These are phyloP conservation scores for Drosophila kuntzei DNA, from an alignment of 2,888 invertebrate genomes.

Conservation along the genomic window DNA sequence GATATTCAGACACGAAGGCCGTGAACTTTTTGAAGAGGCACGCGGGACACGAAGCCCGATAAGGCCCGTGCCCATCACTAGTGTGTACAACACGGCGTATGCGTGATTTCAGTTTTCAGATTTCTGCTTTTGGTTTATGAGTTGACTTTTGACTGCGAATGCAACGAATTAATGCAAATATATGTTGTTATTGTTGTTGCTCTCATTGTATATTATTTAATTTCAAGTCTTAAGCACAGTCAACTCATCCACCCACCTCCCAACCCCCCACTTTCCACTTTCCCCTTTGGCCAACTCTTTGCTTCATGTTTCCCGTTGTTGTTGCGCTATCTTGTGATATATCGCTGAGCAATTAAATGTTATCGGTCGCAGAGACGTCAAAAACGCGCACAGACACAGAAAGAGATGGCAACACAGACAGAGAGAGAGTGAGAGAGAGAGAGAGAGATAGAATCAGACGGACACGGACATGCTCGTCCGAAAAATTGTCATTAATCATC, in stretches of 20 bases:
- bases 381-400: constrained; percentile 26
- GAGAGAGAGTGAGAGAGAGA: constrained; percentile 14
- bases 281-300: neutral
- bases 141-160: constrained; percentile 34
- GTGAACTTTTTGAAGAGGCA: too few species aligned
- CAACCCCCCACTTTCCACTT: neutral
- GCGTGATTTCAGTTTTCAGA: constrained; percentile 56
- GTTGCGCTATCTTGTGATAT: constrained; percentile 72
- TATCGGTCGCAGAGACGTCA: constrained; percentile 71
- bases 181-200: constrained; percentile 9
- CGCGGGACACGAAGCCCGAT: too few species aligned
- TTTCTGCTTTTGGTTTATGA: constrained; percentile 38
- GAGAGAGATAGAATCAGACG: constrained; percentile 35
- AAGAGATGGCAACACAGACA: constrained; percentile 23
- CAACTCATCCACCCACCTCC: neutral
- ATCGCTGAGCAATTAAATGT: constrained; percentile 77
- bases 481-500: constrained; percentile 77
- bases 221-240: constrained; percentile 28
- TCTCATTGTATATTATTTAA: constrained; percentile 38
- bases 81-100: constrained; percentile 67
- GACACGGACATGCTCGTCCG: constrained; percentile 56
- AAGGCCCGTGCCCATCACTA: too few species aligned
- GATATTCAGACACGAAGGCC: too few species aligned
- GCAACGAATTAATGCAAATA: constrained; percentile 53
- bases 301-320: constrained; percentile 2